Conservation (phyloP, 2,797 vertebrate genomes). For the Astyanax mexicanus region DNA sequence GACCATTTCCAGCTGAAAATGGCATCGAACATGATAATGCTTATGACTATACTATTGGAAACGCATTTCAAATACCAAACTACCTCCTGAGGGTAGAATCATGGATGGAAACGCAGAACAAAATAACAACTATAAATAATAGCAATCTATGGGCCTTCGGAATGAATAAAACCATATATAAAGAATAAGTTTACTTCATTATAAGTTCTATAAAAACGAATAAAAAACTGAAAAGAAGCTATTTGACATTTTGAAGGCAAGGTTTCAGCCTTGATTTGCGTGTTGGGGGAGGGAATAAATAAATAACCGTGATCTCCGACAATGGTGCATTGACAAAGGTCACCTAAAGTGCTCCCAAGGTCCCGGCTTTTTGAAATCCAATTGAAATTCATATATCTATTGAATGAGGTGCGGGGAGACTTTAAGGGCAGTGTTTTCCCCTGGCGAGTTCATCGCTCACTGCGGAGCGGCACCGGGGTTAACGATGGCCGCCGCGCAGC, state of each 20-base stretch:
- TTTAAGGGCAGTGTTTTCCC: constrained; percentile 66
- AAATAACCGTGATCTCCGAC: constrained; percentile 32
- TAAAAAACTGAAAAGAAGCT: constrained; percentile 5
- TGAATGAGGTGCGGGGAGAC: constrained; percentile 57
- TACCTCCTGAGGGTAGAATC: constrained; percentile 17
- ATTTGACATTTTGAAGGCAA: constrained; percentile 43
- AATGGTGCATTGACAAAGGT: constrained; percentile 61
- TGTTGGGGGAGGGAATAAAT: constrained; percentile 24
- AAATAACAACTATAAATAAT: constrained; percentile 7
- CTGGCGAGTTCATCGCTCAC: constrained; percentile 69
- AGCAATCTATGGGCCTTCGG: not conserved
- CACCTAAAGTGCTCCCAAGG: constrained; percentile 64
- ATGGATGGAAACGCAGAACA: constrained; percentile 19
- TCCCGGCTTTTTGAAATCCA: constrained; percentile 59
- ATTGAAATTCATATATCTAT: constrained; percentile 65
- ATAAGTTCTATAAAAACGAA: constrained; percentile 15
- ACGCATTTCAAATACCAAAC: constrained; percentile 33
- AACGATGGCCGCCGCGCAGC: constrained; percentile 52
- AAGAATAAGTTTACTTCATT: constrained; percentile 14
- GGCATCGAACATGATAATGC: constrained; percentile 33
- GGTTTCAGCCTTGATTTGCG: constrained; percentile 37
- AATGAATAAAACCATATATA: constrained; percentile 20
- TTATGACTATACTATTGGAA: constrained; percentile 35
- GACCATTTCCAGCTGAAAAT: constrained; percentile 29
- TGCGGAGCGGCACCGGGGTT: constrained; percentile 65